These are phyloP conservation scores for Laterallus jamaicensis DNA, from an alignment of 2,113 vertebrate genomes.

Conservation along the genomic window DNA sequence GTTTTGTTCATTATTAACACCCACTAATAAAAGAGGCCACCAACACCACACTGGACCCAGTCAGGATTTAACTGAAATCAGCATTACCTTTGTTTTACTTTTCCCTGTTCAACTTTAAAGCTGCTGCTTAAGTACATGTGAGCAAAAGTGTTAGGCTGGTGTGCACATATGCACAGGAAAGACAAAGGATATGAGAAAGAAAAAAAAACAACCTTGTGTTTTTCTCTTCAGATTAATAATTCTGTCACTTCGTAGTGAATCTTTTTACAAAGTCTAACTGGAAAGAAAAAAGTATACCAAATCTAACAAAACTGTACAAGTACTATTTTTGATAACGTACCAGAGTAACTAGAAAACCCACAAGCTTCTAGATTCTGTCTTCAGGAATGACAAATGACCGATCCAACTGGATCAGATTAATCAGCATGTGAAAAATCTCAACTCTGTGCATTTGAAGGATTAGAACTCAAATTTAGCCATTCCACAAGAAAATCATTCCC, in stretches of 20 bases:
- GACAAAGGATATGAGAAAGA: background rate
- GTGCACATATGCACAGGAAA: background rate
- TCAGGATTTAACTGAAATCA: background rate
- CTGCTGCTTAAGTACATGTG: background rate
- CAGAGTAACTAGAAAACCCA: background rate
- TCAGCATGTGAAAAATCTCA: background rate
- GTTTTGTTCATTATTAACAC: background rate
- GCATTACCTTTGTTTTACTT: background rate
- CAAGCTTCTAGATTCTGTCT: background rate
- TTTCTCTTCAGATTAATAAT: background rate
- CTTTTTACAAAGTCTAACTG: background rate
- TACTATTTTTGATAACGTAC: background rate
- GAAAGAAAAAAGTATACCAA: background rate
- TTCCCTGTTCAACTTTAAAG: background rate
- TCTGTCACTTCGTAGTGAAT: background rate
- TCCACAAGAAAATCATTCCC: background rate
- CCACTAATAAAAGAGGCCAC: background rate
- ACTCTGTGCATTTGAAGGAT: background rate
- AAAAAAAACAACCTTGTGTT: background rate
- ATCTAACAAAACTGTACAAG: background rate
- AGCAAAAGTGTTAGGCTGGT: fast-evolving
- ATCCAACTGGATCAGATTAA: background rate
- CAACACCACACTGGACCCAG: background rate
- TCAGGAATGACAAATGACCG: background rate
- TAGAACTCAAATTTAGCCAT: background rate